These are phyloP conservation scores for Mus spicilegus DNA, from an alignment of 2,113 vertebrate genomes.

Conservation along the genomic window DNA sequence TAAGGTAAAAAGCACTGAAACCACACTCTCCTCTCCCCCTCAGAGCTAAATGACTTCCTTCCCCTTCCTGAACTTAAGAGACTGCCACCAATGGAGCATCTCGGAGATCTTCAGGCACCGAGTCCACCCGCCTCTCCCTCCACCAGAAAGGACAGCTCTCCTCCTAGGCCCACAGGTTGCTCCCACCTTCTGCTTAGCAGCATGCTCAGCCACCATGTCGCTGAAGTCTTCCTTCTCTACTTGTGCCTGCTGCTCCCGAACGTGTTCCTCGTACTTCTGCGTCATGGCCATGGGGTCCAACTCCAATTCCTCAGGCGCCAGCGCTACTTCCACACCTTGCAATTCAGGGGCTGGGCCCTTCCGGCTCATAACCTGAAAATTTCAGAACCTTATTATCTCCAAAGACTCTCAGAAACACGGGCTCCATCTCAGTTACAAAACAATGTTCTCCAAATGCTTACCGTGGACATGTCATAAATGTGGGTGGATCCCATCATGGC, in stretches of 20 bases:
- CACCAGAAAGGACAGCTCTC: not conserved
- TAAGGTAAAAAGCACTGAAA: not conserved
- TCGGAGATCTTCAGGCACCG: not conserved
- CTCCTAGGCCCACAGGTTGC: rapidly evolving
- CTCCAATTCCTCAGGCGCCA: slow-evolving; percentile 95
- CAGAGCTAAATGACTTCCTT: not conserved
- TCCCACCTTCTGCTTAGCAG: slow-evolving; percentile 95
- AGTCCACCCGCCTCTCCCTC: not conserved
- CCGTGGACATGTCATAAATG: slow-evolving; percentile 93
- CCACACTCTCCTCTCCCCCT: not conserved
- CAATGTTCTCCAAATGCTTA: slow-evolving; percentile 58
- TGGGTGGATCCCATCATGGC: slow-evolving; percentile 97
- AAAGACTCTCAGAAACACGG: not conserved
- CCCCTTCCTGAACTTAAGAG: not conserved
- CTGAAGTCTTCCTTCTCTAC: slow-evolving; percentile 97
- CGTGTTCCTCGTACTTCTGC: slow-evolving; percentile 95
- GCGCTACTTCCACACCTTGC: slow-evolving; percentile 93
- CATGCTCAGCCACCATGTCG: slow-evolving; percentile 97
- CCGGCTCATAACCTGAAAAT: slow-evolving; percentile 87
- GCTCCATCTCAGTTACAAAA: not conserved
- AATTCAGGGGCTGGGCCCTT: slow-evolving; percentile 89
- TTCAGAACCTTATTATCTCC: slow-evolving; percentile 2
- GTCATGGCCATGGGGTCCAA: slow-evolving; percentile 96
- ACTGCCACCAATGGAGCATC: not conserved
- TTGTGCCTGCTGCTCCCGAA: slow-evolving; percentile 95